Base-by-base conservation (phyloP, 2,113 vertebrate species). In the Sula dactylatra region DNA sequence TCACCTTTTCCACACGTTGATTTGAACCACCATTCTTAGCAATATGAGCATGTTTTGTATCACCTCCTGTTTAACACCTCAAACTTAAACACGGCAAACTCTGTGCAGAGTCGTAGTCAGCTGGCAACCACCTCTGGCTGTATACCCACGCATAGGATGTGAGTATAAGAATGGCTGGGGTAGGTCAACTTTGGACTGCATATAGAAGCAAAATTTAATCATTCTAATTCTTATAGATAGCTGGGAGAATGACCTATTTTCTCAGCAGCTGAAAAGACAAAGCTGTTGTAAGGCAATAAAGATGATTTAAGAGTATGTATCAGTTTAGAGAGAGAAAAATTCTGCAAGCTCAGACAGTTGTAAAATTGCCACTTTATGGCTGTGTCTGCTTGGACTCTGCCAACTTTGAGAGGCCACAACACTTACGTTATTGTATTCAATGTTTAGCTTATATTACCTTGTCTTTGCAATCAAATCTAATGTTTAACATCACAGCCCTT, bases 351-450 rank as follows among this genome's bases (percentile, higher is more conserved):
- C 94, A 97, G 94, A 94, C 82, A 92, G 94, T 92, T 94, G 76
- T 95, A 97, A 96, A 97, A 96, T 91, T 85, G 82, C 71, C 84
- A 77, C 87, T 96, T 97, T 94, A 95, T 66, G 59, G 84, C 74
- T 67, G 71, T 58, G 71, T 87, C 78, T 94, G 67, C 93, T 89
- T 94, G 83, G 88, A 76, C 86, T 80, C 93, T 31, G 55, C 58
- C 86, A 90, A 94, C 95, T 94, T 76, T 76, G 73, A 82, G 84
- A 86, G 86, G 44, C 54, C 58, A 82, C 91, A 74, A 67, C 13
- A 85, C 74, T 91, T 77, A 34, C 55, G 73, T 90, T 73, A 82
- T 69, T 87, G 65, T 76, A 86, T 73, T 90, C 58, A 73, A 50
- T 25, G 24, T 66, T 93, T 82, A 55, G 65, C 44, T 81, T 67